phyloP scores from a whole-genome alignment of 2,888 invertebrate genomes.

The Branchipolynoe longqiensis region DNA sequence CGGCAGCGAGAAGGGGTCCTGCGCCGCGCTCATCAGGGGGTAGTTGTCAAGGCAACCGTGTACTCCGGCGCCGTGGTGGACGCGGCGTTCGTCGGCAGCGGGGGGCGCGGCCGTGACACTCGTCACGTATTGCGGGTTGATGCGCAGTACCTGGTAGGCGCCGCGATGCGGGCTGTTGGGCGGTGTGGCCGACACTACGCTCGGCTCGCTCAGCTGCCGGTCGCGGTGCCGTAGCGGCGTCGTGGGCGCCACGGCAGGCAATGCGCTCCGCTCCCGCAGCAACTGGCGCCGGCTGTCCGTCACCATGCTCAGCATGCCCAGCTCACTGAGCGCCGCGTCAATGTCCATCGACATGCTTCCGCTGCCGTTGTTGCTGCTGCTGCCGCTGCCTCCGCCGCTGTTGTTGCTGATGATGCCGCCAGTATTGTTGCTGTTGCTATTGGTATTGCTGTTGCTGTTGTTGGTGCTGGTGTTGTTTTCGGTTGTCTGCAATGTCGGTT shows the following conservation, averaged over 20 bases:
- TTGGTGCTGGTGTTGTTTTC: no score
- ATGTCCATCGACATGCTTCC: conserved; percentile 71
- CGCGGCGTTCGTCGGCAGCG: no score
- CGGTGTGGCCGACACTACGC: conserved; percentile 52
- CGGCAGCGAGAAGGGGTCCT: neutral
- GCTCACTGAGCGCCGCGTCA: conserved; percentile 77
- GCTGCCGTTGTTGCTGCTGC: no score
- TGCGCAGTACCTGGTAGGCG: conserved; percentile 72
- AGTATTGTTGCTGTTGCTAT: no score
- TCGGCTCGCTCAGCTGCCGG: conserved; percentile 58
- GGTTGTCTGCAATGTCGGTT: conserved; percentile 54
- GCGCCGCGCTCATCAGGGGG: neutral
- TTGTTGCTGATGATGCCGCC: neutral
- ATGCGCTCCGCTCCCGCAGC: conserved; percentile 68
- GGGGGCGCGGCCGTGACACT: conserved; percentile 65
- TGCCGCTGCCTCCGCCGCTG: no score
- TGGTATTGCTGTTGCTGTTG: no score
- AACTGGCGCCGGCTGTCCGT: conserved; percentile 76
- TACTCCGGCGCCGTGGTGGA: neutral
- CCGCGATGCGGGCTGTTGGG: conserved; percentile 57
- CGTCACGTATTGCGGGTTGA: conserved; percentile 74
- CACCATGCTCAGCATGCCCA: conserved; percentile 78
- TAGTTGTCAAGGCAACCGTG: conserved; percentile 6
- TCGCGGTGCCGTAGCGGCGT: conserved; percentile 20
- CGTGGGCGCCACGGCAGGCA: conserved; percentile 3